These are phyloP conservation scores for Columba guinea DNA, from an alignment of 2,797 vertebrate genomes.

Conservation along the genomic window DNA sequence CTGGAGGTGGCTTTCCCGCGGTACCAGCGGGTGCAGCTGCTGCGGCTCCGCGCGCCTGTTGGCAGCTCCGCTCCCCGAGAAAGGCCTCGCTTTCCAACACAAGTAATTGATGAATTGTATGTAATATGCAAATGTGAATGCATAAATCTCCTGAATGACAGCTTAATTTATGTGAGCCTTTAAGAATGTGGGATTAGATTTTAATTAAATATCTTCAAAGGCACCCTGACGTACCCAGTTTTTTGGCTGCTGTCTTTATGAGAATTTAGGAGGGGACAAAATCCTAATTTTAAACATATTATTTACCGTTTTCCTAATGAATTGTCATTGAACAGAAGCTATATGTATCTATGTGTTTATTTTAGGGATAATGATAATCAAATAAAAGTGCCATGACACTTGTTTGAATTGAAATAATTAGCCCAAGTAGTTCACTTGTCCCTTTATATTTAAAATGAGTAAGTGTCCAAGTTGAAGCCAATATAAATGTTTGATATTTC, in stretches of 20 bases:
- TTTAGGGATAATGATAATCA: neutral
- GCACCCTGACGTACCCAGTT: slow-evolving; percentile 79
- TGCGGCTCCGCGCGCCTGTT: slow-evolving; percentile 57
- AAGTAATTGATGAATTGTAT: slow-evolving; percentile 86
- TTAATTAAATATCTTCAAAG: slow-evolving; percentile 89
- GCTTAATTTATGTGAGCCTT: slow-evolving; percentile 84
- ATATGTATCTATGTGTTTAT: rapidly evolving
- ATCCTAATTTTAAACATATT: slow-evolving; percentile 24
- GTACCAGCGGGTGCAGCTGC: slow-evolving; percentile 54
- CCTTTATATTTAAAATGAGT: neutral
- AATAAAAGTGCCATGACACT: slow-evolving; percentile 4
- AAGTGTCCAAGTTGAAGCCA: neutral
- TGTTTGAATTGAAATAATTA: neutral
- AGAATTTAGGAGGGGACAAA: slow-evolving; percentile 27
- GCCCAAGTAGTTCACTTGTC: neutral
- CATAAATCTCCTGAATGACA: slow-evolving; percentile 87
- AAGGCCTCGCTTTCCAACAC: slow-evolving; percentile 83
- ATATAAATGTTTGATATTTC: neutral
- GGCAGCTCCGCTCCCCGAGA: slow-evolving; percentile 77
- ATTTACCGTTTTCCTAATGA: slow-evolving; percentile 39
- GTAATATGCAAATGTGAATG: slow-evolving; percentile 82
- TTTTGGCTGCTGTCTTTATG: slow-evolving; percentile 74
- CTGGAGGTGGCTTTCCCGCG: slow-evolving; percentile 76
- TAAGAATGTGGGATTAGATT: slow-evolving; percentile 86
- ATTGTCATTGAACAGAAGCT: neutral